These are phyloP conservation scores for Sebastes vulpes DNA, from an alignment of 2,797 vertebrate species.

Conservation along the genomic window DNA sequence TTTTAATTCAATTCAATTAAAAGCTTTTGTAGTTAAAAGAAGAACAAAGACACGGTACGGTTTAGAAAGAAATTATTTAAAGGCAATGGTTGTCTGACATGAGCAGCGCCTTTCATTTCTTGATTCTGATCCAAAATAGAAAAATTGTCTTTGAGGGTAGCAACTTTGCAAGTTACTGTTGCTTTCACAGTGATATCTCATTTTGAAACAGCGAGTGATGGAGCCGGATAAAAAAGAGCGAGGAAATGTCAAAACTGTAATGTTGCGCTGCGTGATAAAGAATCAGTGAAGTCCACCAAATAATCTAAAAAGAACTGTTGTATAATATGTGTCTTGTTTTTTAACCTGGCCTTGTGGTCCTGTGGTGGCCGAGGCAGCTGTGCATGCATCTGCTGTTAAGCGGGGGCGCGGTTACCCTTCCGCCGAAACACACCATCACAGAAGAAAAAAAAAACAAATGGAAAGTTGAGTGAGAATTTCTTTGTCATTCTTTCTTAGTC, in stretches of 20 bases:
- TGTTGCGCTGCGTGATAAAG: not conserved
- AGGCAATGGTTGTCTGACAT: not conserved
- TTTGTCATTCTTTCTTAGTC: not conserved
- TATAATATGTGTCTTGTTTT: not conserved
- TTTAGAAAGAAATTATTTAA: not conserved
- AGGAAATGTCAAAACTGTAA: slow-evolving; percentile 3
- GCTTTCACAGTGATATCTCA: slow-evolving; percentile 10
- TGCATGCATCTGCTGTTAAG: not conserved
- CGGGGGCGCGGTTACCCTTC: not conserved
- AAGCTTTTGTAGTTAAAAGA: not conserved
- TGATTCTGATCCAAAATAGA: slow-evolving; percentile 6
- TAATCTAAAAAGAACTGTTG: not conserved
- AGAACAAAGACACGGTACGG: not conserved
- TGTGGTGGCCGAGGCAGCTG: not conserved
- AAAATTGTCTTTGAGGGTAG: not conserved
- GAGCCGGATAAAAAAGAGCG: not conserved
- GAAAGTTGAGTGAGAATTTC: not conserved
- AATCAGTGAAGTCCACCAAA: not conserved
- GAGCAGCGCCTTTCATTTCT: not conserved
- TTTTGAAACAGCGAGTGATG: slow-evolving; percentile 14
- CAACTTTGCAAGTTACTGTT: slow-evolving; percentile 6
- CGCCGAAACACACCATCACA: not conserved
- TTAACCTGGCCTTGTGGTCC: not conserved
- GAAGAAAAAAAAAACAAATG: slow-evolving; percentile 4
- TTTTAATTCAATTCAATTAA: not conserved